These are phyloP conservation scores for Zootermopsis nevadensis DNA, from an alignment of 2,888 invertebrate species.

Conservation along the genomic window DNA sequence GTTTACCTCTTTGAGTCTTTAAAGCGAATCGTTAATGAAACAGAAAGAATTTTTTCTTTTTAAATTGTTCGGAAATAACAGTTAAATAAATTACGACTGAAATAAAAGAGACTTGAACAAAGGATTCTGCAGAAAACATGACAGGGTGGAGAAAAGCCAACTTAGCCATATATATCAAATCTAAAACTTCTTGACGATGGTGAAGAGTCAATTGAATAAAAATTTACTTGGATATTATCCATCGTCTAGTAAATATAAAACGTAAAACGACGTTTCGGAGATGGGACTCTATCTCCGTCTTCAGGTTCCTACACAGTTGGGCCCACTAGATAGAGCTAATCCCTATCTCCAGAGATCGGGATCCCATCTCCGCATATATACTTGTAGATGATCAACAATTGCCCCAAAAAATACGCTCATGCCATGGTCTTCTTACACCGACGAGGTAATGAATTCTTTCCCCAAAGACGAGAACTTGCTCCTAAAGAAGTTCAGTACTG, in stretches of 20 bases:
- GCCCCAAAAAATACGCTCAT: not conserved
- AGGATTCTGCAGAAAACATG: not conserved
- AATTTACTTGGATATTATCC: too few species aligned
- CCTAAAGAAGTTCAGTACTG: not conserved
- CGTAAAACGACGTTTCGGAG: too few species aligned
- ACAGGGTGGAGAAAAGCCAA: constrained; percentile 11
- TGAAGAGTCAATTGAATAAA: too few species aligned
- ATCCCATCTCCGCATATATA: too few species aligned
- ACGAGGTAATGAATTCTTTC: constrained; percentile 15
- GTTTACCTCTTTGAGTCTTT: too few species aligned
- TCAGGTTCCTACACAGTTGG: too few species aligned
- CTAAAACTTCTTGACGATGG: too few species aligned
- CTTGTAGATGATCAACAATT: not conserved
- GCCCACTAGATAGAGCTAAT: too few species aligned
- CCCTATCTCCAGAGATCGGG: too few species aligned
- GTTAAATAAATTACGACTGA: not conserved
- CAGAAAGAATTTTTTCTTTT: not conserved
- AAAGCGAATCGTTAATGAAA: not conserved
- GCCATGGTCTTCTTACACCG: not conserved
- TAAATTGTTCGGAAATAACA: not conserved
- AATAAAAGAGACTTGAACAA: not conserved
- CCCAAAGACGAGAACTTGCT: not conserved
- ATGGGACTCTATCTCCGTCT: too few species aligned
- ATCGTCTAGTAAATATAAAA: too few species aligned
- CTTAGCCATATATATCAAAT: not conserved